Evolutionary conservation across 2,113 vertebrate species (phyloP).

Genomic region (Shinisaurus crocodilurus): DNA sequence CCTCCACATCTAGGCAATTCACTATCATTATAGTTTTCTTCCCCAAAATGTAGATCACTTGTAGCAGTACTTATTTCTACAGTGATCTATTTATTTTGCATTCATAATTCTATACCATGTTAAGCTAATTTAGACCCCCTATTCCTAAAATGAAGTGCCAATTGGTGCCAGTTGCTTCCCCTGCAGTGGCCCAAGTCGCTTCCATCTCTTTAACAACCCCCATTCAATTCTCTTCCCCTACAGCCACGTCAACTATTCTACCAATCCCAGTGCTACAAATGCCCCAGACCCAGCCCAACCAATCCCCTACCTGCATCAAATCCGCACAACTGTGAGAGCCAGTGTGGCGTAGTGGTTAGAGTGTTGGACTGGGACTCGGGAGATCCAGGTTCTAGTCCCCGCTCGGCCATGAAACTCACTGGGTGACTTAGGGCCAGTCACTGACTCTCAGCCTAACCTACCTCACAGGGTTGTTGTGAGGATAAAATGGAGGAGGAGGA

Average conservation of each 20-base stretch:
- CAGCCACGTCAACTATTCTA: background rate
- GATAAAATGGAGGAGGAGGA: too few relatives aligned
- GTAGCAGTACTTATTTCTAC: background rate
- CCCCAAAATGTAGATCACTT: background rate
- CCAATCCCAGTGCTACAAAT: background rate
- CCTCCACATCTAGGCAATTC: background rate
- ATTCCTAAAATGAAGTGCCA: background rate
- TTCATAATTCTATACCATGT: background rate
- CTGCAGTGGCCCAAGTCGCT: too few relatives aligned
- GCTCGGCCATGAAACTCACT: too few relatives aligned
- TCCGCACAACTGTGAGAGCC: background rate
- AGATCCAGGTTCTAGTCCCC: too few relatives aligned
- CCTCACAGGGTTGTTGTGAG: too few relatives aligned
- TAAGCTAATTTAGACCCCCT: background rate
- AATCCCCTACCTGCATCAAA: background rate
- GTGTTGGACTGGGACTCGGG: too few relatives aligned
- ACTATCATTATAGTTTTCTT: background rate
- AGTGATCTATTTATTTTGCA: background rate
- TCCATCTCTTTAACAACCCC: background rate
- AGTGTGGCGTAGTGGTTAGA: too few relatives aligned
- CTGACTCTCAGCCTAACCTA: too few relatives aligned
- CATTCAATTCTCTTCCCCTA: background rate
- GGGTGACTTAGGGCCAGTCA: too few relatives aligned
- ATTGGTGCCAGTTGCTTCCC: background rate
- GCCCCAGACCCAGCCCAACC: too few relatives aligned